Evolutionary conservation across 2,113 vertebrate genomes (phyloP).

Genomic region (Pluvialis apricaria): DNA sequence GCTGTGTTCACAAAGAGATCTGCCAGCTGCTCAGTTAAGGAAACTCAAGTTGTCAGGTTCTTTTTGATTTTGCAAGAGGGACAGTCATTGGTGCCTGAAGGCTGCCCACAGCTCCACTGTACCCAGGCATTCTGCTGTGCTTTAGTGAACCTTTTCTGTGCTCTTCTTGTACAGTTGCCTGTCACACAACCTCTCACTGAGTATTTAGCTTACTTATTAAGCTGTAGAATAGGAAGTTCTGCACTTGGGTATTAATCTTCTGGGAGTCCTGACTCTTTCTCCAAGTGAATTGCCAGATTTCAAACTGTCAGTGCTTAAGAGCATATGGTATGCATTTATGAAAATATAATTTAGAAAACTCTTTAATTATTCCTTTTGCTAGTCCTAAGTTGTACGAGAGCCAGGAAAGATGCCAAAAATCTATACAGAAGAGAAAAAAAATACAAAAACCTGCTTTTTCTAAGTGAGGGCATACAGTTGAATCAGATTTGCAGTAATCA

Average conservation of each 20-base stretch:
- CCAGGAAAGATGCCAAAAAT: background rate
- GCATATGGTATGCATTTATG: constrained; percentile 19
- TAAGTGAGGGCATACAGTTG: background rate
- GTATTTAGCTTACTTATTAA: background rate
- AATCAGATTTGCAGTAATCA: background rate
- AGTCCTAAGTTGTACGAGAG: constrained; percentile 22
- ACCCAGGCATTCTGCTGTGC: background rate
- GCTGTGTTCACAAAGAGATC: constrained; percentile 90
- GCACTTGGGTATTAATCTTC: constrained; percentile 63
- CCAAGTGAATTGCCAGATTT: constrained; percentile 17
- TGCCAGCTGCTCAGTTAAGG: constrained; percentile 88
- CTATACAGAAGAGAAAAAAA: background rate
- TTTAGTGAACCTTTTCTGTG: background rate
- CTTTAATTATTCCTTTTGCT: constrained; percentile 26
- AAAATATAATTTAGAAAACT: constrained; percentile 46
- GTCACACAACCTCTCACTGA: background rate
- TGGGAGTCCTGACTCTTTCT: background rate
- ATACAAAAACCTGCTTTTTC: background rate
- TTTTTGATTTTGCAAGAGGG: background rate
- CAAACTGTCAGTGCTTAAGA: background rate
- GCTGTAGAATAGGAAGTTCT: constrained; percentile 53
- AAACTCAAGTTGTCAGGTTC: background rate
- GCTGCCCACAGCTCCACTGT: background rate
- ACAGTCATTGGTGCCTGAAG: constrained; percentile 14
- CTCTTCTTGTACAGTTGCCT: constrained; percentile 21